Conservation (phyloP, 2,113 vertebrate species). For the Corythornis cristatus region DNA sequence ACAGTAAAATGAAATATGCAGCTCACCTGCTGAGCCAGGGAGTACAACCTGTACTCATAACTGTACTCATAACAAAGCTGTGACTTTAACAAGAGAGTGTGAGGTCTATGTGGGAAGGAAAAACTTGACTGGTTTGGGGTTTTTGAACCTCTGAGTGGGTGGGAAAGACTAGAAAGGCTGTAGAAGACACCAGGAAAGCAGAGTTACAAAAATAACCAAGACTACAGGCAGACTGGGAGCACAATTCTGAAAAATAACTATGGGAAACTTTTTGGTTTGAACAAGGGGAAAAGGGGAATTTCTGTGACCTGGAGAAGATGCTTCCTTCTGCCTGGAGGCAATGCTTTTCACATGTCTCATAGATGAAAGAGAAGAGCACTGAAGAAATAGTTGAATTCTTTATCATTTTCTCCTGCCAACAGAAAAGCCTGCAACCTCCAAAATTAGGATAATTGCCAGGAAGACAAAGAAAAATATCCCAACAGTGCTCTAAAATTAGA, state of each 20-base stretch:
- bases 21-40: neutral
- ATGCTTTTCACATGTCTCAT: neutral
- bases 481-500: neutral
- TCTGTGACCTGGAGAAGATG: neutral
- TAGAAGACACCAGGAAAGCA: neutral
- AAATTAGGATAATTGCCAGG: neutral
- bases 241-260: neutral
- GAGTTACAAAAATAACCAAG: neutral
- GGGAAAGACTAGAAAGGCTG: neutral
- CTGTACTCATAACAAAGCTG: neutral
- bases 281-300: neutral
- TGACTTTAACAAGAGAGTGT: rapidly evolving
- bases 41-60: neutral
- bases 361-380: neutral
- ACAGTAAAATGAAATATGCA: neutral
- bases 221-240: neutral
- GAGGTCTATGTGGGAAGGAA: neutral
- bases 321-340: neutral
- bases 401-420: neutral
- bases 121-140: rapidly evolving
- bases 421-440: neutral
- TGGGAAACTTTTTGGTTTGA: neutral
- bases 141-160: neutral
- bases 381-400: neutral
- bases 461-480: neutral